phyloP scores from a whole-genome alignment of 2,113 vertebrate genomes.

The Notothenia rossii region DNA sequence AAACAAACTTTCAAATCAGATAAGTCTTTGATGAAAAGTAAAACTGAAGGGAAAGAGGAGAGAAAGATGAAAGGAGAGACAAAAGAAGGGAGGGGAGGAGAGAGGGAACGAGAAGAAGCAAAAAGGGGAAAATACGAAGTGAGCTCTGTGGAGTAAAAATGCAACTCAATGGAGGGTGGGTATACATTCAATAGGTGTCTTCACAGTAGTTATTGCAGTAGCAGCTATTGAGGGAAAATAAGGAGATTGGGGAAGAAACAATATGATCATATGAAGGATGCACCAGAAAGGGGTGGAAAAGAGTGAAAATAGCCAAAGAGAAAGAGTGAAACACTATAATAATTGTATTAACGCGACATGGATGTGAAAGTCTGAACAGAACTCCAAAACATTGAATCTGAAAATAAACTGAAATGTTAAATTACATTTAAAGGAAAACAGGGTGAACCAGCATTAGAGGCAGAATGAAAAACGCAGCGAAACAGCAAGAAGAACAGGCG shows the following conservation, averaged over 20 bases:
- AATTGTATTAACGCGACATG: slow-evolving; percentile 3
- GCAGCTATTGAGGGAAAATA: too few species aligned
- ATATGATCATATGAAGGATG: background rate
- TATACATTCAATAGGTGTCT: background rate
- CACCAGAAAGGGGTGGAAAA: background rate
- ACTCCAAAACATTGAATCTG: slow-evolving; percentile 30
- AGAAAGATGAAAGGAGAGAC: background rate
- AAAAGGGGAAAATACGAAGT: background rate
- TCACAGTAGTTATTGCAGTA: background rate
- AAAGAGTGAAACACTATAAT: slow-evolving; percentile 8
- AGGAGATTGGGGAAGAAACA: background rate
- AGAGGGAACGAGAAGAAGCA: background rate
- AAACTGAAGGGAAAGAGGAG: background rate
- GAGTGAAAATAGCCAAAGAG: background rate
- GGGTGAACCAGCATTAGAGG: slow-evolving; percentile 19
- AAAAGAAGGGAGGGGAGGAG: background rate
- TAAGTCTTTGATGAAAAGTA: background rate
- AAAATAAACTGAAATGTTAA: slow-evolving; percentile 36
- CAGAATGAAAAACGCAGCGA: background rate
- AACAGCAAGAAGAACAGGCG: slow-evolving; percentile 16
- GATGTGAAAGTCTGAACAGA: slow-evolving; percentile 30
- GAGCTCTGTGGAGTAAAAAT: background rate
- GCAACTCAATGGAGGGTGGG: background rate
- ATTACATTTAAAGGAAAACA: slow-evolving; percentile 41
- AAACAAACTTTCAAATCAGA: slow-evolving; percentile 1